These are phyloP conservation scores for Drosophila paulistorum DNA, from an alignment of 1,140 invertebrate genomes.

Conservation along the genomic window DNA sequence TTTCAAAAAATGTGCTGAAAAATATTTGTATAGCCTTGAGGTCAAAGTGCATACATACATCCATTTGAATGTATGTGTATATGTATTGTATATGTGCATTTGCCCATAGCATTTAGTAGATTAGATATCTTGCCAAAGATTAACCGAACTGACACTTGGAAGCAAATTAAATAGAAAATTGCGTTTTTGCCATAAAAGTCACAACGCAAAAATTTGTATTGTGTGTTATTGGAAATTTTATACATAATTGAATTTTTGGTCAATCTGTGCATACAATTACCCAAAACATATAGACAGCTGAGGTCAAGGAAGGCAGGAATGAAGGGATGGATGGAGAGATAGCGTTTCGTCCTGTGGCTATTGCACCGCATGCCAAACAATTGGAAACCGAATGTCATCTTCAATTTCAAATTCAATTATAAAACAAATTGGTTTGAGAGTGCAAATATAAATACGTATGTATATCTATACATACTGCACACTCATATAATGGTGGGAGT, in stretches of 20 bases:
- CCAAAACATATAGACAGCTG: slow-evolving; percentile 65
- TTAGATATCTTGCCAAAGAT: slow-evolving; percentile 43
- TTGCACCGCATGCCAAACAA: slow-evolving; percentile 74
- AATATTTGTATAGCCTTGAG: slow-evolving; percentile 72
- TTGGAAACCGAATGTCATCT: slow-evolving; percentile 81
- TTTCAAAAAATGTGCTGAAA: slow-evolving; percentile 54
- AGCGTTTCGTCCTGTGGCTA: slow-evolving; percentile 55
- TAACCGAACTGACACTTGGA: slow-evolving; percentile 74
- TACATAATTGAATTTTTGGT: slow-evolving; percentile 83
- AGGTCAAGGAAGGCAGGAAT: slow-evolving; percentile 49
- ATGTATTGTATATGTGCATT: slow-evolving; percentile 27
- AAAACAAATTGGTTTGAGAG: slow-evolving; percentile 82
- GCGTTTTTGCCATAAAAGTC: slow-evolving; percentile 63
- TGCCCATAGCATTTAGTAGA: slow-evolving; percentile 15
- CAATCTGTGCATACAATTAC: slow-evolving; percentile 65
- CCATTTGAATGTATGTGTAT: not conserved
- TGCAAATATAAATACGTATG: slow-evolving; percentile 68
- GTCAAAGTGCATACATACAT: slow-evolving; percentile 54
- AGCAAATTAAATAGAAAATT: slow-evolving; percentile 82
- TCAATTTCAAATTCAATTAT: slow-evolving; percentile 83
- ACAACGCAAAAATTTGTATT: slow-evolving; percentile 62
- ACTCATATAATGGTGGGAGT: slow-evolving; percentile 4
- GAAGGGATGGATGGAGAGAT: slow-evolving; percentile 15
- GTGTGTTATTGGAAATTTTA: slow-evolving; percentile 69
- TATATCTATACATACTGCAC: not conserved